These are phyloP conservation scores for Spisula subtruncata DNA, from an alignment of 2,888 invertebrate genomes.

Conservation along the genomic window DNA sequence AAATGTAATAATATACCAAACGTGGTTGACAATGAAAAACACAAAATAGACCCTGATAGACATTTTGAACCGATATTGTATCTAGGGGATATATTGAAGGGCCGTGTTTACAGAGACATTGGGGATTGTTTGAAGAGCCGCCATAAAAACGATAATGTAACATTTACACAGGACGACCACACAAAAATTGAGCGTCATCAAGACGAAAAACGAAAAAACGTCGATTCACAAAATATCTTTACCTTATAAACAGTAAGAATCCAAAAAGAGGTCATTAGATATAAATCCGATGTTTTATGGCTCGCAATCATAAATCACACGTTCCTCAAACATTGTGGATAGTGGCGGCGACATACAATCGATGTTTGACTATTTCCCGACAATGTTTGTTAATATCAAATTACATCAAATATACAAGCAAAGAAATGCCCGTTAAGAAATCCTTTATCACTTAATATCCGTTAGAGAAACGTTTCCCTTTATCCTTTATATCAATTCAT, in stretches of 20 bases:
- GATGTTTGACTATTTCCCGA: slow-evolving; percentile 29
- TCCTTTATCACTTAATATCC: slow-evolving; percentile 12
- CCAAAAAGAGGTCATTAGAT: slow-evolving; percentile 34
- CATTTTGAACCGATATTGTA: not conserved
- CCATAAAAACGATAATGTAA: not conserved
- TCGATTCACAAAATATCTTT: not conserved
- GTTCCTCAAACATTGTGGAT: slow-evolving; percentile 51
- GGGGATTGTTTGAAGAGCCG: not conserved
- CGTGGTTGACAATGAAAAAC: not conserved
- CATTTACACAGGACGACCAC: slow-evolving; percentile 21
- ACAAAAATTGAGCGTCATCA: not conserved
- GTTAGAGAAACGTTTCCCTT: slow-evolving; percentile 16
- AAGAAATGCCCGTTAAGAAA: slow-evolving; percentile 1
- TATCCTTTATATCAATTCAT: not conserved
- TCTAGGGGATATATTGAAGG: not conserved
- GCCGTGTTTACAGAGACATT: not conserved
- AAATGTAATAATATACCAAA: slow-evolving; percentile 3
- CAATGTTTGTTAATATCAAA: slow-evolving; percentile 51
- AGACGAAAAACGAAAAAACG: not conserved
- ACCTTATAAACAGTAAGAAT: slow-evolving; percentile 30
- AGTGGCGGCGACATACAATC: slow-evolving; percentile 47
- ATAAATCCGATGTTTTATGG: slow-evolving; percentile 36
- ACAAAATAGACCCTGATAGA: not conserved
- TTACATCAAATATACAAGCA: slow-evolving; percentile 5
- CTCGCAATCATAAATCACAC: slow-evolving; percentile 41